Conservation (phyloP, 2,113 vertebrate genomes). For the Glaucidium brasilianum region DNA sequence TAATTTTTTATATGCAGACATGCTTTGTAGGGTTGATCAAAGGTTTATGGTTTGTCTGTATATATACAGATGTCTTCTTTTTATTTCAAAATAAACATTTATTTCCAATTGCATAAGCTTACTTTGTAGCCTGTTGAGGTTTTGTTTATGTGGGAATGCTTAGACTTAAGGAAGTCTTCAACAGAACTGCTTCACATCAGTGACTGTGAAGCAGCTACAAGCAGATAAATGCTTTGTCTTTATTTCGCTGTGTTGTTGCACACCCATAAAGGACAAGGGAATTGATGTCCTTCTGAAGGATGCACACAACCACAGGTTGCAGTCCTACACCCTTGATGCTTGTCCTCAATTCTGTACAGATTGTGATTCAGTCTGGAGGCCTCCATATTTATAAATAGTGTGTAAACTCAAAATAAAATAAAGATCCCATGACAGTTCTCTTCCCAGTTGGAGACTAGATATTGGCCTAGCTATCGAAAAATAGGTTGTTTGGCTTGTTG, state of each 20-base stretch:
- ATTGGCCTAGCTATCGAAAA: not conserved
- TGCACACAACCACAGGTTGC: rapidly evolving
- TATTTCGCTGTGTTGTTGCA: not conserved
- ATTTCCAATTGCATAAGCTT: not conserved
- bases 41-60: not conserved
- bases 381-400: not conserved
- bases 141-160: slow-evolving; percentile 18
- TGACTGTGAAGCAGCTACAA: not conserved
- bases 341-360: not conserved
- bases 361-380: not conserved
- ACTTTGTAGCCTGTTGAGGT: not conserved
- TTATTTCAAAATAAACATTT: slow-evolving; percentile 36
- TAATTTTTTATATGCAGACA: not conserved
- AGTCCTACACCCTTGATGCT: not conserved
- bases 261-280: not conserved
- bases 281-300: not conserved
- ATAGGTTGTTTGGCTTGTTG: not conserved
- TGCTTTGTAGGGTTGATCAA: slow-evolving; percentile 9
- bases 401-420: not conserved
- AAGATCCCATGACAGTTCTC: not conserved
- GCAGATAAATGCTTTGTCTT: not conserved
- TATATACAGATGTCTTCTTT: not conserved
- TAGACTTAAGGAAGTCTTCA: not conserved
- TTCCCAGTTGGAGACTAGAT: not conserved
- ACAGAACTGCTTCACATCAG: not conserved